These are phyloP conservation scores for Archocentrus centrarchus DNA, from an alignment of 2,113 vertebrate species.

Conservation along the genomic window DNA sequence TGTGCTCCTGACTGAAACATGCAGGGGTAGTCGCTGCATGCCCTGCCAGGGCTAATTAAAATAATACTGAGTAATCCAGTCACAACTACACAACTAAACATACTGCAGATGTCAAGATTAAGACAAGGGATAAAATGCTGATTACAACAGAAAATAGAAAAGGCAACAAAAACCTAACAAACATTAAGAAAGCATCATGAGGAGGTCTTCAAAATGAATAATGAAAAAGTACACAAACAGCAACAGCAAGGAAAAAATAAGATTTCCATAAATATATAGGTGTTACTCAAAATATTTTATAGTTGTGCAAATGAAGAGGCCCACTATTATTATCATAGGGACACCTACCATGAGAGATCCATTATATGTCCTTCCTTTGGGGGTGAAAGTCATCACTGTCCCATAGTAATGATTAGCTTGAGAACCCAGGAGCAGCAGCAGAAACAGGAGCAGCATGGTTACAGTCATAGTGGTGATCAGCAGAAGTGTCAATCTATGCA, in stretches of 20 bases:
- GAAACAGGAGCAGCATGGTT: not conserved
- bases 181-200: no score
- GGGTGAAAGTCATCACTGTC: conserved; percentile 12
- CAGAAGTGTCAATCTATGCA: not conserved
- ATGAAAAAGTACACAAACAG: no score
- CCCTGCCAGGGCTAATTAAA: no score
- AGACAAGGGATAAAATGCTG: no score
- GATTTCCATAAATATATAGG: not conserved
- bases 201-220: no score
- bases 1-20: no score
- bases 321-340: accelerated
- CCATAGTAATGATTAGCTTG: conserved; percentile 6
- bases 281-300: not conserved
- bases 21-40: no score
- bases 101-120: no score
- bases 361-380: not conserved
- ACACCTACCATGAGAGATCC: not conserved
- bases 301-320: not conserved
- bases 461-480: not conserved
- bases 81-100: no score
- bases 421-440: not conserved
- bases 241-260: not conserved
- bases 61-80: no score
- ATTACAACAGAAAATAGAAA: no score
- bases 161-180: no score